phyloP scores from a whole-genome alignment of 2,113 vertebrate species.

The Phycodurus eques region DNA sequence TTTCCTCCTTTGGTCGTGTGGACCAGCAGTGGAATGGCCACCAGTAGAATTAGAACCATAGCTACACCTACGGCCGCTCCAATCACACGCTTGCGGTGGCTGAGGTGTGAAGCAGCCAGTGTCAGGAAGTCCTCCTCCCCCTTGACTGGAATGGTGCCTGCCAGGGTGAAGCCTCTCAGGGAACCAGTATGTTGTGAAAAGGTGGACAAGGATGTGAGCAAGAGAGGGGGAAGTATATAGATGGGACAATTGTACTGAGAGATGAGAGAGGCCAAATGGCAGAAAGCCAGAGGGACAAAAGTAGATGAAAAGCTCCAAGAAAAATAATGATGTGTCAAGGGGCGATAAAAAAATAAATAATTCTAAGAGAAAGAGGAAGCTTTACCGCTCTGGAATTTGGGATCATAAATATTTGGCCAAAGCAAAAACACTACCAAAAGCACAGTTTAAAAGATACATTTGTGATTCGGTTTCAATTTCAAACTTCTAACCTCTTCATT shows the following conservation, averaged over 20 bases:
- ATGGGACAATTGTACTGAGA: slow-evolving; percentile 20
- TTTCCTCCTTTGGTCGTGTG: slow-evolving; percentile 84
- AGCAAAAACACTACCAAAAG: slow-evolving; percentile 19
- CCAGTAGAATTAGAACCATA: slow-evolving; percentile 90
- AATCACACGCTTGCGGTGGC: slow-evolving; percentile 89
- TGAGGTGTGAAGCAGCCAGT: slow-evolving; percentile 90
- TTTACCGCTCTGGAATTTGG: slow-evolving; percentile 6
- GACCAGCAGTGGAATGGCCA: slow-evolving; percentile 92
- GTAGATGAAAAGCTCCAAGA: slow-evolving; percentile 23
- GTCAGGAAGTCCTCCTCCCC: slow-evolving; percentile 92
- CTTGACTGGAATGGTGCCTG: slow-evolving; percentile 88
- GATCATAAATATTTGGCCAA: slow-evolving; percentile 1
- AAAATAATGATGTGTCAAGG: slow-evolving; percentile 21
- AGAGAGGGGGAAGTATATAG: slow-evolving; percentile 6
- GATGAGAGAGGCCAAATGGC: slow-evolving; percentile 29
- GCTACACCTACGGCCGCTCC: slow-evolving; percentile 90
- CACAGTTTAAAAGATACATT: slow-evolving; percentile 6
- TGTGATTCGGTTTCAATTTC: slow-evolving; percentile 14
- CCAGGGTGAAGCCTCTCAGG: slow-evolving; percentile 65
- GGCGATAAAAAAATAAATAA: not conserved
- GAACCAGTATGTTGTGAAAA: slow-evolving; percentile 39
- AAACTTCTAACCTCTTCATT: slow-evolving; percentile 23
- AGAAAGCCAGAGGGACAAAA: slow-evolving; percentile 36
- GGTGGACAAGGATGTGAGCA: slow-evolving; percentile 19
- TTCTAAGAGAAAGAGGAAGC: slow-evolving; percentile 14